A percentile compares a stretch with the other conserved stretches of the same genome.
phyloP scores from a whole-genome alignment of 2,113 vertebrate genomes.

The Dascyllus trimaculatus region DNA sequence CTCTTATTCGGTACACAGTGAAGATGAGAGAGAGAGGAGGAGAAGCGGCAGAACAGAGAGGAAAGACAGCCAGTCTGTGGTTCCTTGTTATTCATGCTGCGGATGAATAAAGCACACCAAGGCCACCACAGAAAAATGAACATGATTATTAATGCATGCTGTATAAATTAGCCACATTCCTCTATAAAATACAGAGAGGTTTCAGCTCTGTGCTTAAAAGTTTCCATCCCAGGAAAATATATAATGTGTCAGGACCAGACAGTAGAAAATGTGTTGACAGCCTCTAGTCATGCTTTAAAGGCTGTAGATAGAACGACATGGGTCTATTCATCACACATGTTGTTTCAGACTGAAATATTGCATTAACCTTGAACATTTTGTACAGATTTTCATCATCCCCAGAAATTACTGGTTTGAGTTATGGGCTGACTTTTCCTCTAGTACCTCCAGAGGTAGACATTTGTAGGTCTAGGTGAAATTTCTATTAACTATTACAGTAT shows the following conservation, averaged over 20 bases:
- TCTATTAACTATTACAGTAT: too few relatives aligned
- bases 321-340: background rate
- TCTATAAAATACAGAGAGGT: constrained; percentile 25
- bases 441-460: background rate
- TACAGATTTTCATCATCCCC: background rate
- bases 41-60: background rate
- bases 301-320: background rate
- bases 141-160: constrained; percentile 61
- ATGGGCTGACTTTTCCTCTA: background rate
- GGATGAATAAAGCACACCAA: constrained; percentile 62
- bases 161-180: constrained; percentile 51
- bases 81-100: constrained; percentile 57
- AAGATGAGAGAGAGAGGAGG: constrained; percentile 11
- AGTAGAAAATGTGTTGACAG: background rate
- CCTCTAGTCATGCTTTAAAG: background rate
- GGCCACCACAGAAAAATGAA: constrained; percentile 59
- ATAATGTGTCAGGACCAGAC: background rate
- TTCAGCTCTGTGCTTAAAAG: constrained; percentile 21
- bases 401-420: background rate
- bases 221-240: background rate
- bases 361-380: background rate
- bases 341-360: background rate
- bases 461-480: background rate
- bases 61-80: constrained; percentile 3
- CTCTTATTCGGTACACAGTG: constrained; percentile 3